Evolutionary conservation across 2,797 vertebrate genomes (phyloP), one percentile per base, ranked within the genome.

Genomic region (Sebastes minor): DNA sequence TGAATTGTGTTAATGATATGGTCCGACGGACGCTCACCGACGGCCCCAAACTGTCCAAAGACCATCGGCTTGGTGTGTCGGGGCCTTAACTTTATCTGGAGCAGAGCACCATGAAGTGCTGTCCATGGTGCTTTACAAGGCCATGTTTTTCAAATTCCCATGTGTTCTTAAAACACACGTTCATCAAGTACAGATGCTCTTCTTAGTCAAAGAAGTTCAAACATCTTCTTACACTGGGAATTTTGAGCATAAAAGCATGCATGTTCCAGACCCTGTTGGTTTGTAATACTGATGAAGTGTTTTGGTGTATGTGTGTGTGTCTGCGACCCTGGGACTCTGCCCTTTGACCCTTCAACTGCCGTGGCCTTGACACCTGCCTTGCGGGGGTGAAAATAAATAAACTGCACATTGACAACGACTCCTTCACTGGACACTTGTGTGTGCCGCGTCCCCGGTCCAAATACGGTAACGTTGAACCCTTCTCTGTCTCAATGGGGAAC

Each of bases 211-310:
- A 53, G 3, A 16, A 2, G 14, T n/a, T 8, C 61, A 23, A 35
- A 9, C 28, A 20, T 25, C 20, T 23, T 4, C 20, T 23, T 4
- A 16, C 16, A 6, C 35, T 42, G 25, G 63, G 13, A 42, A 9
- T 13, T 35, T 10, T 32, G n/a, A 49, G 3, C n/a, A 6, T 22
- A 6, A 23, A 38, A 10, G 23, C 38, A 22, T 18, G 8, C 4
- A 62, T 18, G 8, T 12, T 42, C 0, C 27, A 0, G 1, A 20
- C 42, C 0, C 49, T 49, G 28, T 61, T 79, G 72, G 85, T 94
- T 96, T 97, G 97, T 97, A 98, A 97, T 97, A 97, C 98, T 99
- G 98, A 99, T 97, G 93, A 97, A 97, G 95, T 97, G 95, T 98
- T 97, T 96, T 92, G 93, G 96, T 96, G 82, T 92, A 91, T 96